Conservation (phyloP, 2,797 vertebrate genomes). For the Pseudocheirus occidentalis region DNA sequence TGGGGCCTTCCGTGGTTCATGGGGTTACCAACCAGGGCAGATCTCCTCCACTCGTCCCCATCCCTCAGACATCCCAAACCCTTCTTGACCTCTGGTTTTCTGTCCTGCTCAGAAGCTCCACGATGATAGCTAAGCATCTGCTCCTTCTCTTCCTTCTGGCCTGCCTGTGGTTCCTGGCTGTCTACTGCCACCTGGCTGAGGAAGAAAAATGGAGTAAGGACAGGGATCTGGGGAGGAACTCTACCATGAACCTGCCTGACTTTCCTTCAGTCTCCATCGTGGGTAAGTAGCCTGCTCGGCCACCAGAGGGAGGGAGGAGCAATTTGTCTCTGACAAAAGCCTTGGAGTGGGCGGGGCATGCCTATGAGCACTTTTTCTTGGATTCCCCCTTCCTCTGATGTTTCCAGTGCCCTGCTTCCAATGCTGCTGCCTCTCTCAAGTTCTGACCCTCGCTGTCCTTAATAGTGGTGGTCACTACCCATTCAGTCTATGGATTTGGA, state of each 20-base stretch:
- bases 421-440: not conserved
- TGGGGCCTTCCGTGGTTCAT: not conserved
- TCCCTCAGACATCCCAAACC: not conserved
- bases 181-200: slow-evolving; percentile 72
- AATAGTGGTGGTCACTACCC: not conserved
- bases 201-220: slow-evolving; percentile 80
- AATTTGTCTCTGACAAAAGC: not conserved
- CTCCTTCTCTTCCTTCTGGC: slow-evolving; percentile 80
- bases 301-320: not conserved
- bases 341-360: not conserved
- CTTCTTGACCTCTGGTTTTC: slow-evolving; percentile 9
- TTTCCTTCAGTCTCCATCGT: slow-evolving; percentile 84
- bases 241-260: slow-evolving; percentile 75
- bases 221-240: slow-evolving; percentile 64
- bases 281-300: slow-evolving; percentile 79
- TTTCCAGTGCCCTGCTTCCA: not conserved
- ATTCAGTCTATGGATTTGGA: not conserved
- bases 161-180: slow-evolving; percentile 75
- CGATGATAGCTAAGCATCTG: slow-evolving; percentile 79
- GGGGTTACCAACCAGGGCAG: not conserved
- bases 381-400: not conserved
- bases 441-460: not conserved
- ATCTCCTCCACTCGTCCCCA: no score
- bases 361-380: not conserved
- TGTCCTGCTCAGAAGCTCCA: slow-evolving; percentile 42